These are phyloP conservation scores for Ceramica pisi DNA, from an alignment of 2,888 invertebrate species.

Conservation along the genomic window DNA sequence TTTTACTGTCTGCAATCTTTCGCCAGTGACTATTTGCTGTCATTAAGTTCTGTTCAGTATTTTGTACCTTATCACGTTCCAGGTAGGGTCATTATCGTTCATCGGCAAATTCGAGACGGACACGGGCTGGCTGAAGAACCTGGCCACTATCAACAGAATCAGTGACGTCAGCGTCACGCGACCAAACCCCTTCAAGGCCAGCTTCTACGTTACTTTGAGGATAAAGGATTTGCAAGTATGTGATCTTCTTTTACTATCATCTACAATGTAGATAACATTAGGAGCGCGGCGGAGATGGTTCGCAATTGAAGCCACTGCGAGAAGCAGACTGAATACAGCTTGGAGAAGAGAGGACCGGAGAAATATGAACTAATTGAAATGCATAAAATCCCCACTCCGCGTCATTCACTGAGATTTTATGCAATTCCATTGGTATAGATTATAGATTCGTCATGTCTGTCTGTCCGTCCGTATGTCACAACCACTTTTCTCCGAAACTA, in stretches of 20 bases:
- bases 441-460: too few species aligned
- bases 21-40: too few species aligned
- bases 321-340: too few species aligned
- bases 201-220: constrained; percentile 84
- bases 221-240: constrained; percentile 87
- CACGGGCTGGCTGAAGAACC: constrained; percentile 89
- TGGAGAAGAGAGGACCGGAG: too few species aligned
- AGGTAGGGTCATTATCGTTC: constrained; percentile 88
- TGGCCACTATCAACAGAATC: constrained; percentile 90
- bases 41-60: background rate
- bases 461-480: too few species aligned
- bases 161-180: constrained; percentile 89
- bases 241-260: background rate
- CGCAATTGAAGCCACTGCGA: background rate
- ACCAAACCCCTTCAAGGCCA: constrained; percentile 83
- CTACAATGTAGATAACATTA: background rate
- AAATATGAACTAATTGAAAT: too few species aligned
- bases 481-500: too few species aligned
- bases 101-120: constrained; percentile 90
- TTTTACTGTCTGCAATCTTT: too few species aligned
- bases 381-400: too few species aligned
- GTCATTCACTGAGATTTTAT: too few species aligned
- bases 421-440: too few species aligned
- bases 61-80: constrained; percentile 50
- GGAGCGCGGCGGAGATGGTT: too few species aligned